These are phyloP conservation scores for Agrenia bidenticulata DNA, from an alignment of 2,888 invertebrate genomes.

Conservation along the genomic window DNA sequence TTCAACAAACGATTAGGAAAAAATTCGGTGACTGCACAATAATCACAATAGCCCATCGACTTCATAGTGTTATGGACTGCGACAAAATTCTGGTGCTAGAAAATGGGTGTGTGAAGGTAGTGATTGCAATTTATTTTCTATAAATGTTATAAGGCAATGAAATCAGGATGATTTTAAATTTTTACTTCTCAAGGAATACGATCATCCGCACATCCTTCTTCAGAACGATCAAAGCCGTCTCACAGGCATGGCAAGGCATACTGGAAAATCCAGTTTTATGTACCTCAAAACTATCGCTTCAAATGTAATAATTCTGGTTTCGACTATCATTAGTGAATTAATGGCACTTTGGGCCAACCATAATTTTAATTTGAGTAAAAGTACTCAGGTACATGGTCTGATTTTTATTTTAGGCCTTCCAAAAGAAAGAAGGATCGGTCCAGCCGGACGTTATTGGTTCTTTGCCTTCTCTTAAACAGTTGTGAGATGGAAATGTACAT, in stretches of 20 bases:
- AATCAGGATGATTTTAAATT: too few relatives aligned
- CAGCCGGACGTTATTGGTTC: too few relatives aligned
- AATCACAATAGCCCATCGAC: constrained; percentile 83
- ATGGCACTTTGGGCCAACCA: too few relatives aligned
- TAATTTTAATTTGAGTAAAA: too few relatives aligned
- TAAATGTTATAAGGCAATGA: constrained; percentile 21
- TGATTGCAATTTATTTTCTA: not conserved
- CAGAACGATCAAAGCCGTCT: constrained; percentile 65
- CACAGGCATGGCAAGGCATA: constrained; percentile 69
- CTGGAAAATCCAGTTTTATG: constrained; percentile 61
- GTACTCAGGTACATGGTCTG: too few relatives aligned
- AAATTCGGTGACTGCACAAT: constrained; percentile 81
- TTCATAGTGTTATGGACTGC: constrained; percentile 90
- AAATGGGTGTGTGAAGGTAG: constrained; percentile 67
- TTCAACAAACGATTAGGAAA: constrained; percentile 76
- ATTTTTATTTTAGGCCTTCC: too few relatives aligned
- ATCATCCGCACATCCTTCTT: constrained; percentile 71
- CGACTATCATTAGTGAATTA: too few relatives aligned
- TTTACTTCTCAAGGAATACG: constrained; percentile 65
- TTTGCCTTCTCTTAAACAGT: too few relatives aligned
- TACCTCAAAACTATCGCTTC: constrained; percentile 21
- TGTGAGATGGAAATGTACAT: too few relatives aligned
- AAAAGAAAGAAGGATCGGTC: too few relatives aligned
- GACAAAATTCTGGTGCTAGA: constrained; percentile 85
- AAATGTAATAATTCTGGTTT: not conserved